Conservation (phyloP, 2,113 vertebrate genomes). For the Elgaria multicarinata region DNA sequence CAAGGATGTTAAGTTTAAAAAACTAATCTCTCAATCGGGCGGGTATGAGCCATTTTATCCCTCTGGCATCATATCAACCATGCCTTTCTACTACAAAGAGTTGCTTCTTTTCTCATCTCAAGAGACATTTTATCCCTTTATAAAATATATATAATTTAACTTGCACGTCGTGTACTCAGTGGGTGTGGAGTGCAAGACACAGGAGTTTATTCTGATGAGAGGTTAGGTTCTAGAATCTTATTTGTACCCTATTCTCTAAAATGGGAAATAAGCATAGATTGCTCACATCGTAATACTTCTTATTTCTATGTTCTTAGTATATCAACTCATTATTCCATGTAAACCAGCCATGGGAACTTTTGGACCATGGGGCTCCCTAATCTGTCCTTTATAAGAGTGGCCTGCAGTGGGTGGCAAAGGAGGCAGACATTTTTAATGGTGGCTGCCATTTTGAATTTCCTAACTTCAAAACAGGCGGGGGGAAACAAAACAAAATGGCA, state of each 20-base stretch:
- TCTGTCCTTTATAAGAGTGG: background rate
- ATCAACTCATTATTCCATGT: background rate
- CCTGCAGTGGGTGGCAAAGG: background rate
- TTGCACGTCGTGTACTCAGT: background rate
- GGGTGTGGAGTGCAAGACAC: background rate
- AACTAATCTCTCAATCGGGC: background rate
- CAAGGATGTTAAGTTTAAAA: background rate
- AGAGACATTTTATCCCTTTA: constrained; percentile 2
- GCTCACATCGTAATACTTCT: background rate
- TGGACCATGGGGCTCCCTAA: too few relatives aligned
- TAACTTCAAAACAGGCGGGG: background rate
- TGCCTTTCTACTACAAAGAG: background rate
- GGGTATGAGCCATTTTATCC: background rate
- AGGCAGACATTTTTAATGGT: background rate
- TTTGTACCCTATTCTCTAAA: background rate
- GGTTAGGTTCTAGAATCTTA: background rate
- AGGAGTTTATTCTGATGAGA: background rate
- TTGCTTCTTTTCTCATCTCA: constrained; percentile 1
- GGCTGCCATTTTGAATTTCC: background rate
- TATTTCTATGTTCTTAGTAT: background rate
- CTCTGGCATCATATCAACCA: background rate
- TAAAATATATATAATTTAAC: background rate
- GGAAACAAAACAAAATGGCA: background rate
- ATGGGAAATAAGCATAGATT: background rate
- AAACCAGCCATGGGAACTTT: background rate